These are phyloP conservation scores for Aldrovandia affinis DNA, from an alignment of 2,797 vertebrate species.

Conservation along the genomic window DNA sequence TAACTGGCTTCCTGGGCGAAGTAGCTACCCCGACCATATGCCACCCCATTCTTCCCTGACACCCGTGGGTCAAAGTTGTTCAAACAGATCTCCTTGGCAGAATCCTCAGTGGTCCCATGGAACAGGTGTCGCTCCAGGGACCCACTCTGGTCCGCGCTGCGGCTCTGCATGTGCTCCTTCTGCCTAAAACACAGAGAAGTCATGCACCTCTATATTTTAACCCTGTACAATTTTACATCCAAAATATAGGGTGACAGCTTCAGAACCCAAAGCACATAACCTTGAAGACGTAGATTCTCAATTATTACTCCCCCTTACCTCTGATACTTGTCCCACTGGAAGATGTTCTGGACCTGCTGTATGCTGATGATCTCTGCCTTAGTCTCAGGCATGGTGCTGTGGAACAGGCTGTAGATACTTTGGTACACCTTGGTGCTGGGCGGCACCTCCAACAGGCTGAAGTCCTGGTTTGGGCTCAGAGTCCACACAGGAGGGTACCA, in stretches of 20 bases:
- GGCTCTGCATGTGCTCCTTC: conserved; percentile 56
- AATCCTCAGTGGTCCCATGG: conserved; percentile 56
- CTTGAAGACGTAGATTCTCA: neutral
- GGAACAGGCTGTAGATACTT: conserved; percentile 49
- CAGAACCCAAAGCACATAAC: neutral
- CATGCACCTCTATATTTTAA: neutral
- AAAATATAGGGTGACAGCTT: neutral
- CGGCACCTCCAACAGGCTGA: conserved; percentile 53
- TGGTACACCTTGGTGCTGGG: conserved; percentile 31
- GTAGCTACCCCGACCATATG: conserved; percentile 56
- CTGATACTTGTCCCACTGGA: conserved; percentile 70
- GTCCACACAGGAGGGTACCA: conserved; percentile 67
- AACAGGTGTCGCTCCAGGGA: conserved; percentile 65
- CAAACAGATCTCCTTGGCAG: conserved; percentile 54
- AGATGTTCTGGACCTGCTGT: conserved; percentile 64
- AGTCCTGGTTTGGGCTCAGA: conserved; percentile 41
- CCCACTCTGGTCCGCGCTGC: neutral
- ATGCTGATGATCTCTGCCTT: conserved; percentile 54
- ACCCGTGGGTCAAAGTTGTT: conserved; percentile 67
- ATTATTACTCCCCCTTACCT: conserved; percentile 46
- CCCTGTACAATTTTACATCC: neutral
- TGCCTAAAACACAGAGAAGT: conserved; percentile 43
- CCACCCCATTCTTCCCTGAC: conserved; percentile 52
- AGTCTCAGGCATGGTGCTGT: conserved; percentile 49
- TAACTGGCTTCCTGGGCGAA: conserved; percentile 51